Evolutionary conservation across 30 jellyfish, hydroid and myxozoan genomes (phyloP), one percentile per base, ranked within the genome.

Genomic region (Hydractinia echinata): DNA sequence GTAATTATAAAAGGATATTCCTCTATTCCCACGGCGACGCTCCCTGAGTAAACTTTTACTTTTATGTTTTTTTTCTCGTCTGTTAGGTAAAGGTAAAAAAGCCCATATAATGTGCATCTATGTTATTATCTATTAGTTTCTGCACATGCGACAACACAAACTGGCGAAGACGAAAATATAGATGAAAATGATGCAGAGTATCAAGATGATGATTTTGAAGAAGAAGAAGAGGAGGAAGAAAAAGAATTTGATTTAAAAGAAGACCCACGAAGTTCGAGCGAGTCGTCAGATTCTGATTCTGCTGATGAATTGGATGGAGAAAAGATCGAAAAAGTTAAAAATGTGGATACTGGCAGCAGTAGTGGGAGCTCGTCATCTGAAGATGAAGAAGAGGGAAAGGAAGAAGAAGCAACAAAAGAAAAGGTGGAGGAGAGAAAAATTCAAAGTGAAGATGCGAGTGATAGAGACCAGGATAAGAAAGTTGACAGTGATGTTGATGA

Each of bases 151-250:
- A 61, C 85, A n/a, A 77, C 85, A 5, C 85, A 77, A 77, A 77
- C 85, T 4, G 61, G 30, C 15, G 85, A 62, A 8, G 88, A 62
- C 10, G 44, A 16, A 4, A 70, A 61, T 20, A 54, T 10, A 4
- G 71, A 79, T 11, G 71, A 66, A 7, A 20, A 44, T 4, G 53
- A 53, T n/a, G 81, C 13, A 54, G 81, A 48, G 20, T 73, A 79
- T 8, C 53, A 84, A 76, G 67, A 51, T 50, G 83, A 52, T 51
- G 71, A 82, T 6, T 52, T 18, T 53, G 85, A 76, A 15, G 77
- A 79, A 16, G 86, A 81, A n/a, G 85, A 62, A 15, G 77, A 79
- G 14, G 86, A 81, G 1, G 85, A 62, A 14, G 86, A 81, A 51
- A 51, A 81, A 55, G 70, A 60, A 9, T 67, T 61, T 11, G 54